phyloP scores from a whole-genome alignment of 2,113 vertebrate species.

The Onychorhynchus coronatus region DNA sequence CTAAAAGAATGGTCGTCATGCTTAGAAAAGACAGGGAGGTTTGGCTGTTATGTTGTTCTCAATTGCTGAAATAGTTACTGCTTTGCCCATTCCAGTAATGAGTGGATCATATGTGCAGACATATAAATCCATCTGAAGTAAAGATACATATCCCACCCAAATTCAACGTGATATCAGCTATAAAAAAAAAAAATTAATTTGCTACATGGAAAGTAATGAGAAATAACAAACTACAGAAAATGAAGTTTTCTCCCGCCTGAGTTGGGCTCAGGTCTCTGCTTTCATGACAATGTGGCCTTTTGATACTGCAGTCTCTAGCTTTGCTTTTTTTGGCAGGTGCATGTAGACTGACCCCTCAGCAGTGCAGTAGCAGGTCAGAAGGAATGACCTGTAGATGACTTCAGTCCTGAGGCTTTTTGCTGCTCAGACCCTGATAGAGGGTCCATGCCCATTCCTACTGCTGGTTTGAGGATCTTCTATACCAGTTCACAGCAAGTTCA shows the following conservation, averaged over 20 bases:
- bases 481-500: neutral
- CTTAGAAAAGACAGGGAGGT: rapidly evolving
- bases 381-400: neutral
- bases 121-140: neutral
- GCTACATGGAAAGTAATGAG: neutral
- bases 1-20: neutral
- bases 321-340: neutral
- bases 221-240: neutral
- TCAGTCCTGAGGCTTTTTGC: neutral
- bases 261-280: neutral
- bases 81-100: neutral
- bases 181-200: neutral
- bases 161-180: neutral
- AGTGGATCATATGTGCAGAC: neutral
- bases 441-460: rapidly evolving
- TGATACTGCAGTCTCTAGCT: neutral
- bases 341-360: neutral
- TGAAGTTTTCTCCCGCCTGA: rapidly evolving
- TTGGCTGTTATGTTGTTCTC: neutral
- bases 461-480: neutral
- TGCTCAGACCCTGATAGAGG: neutral
- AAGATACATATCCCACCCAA: neutral
- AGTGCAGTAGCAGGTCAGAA: neutral
- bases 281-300: neutral
- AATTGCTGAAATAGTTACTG: neutral